phyloP scores from a whole-genome alignment of 2,888 invertebrate species.

The Chymomyza procnemis region DNA sequence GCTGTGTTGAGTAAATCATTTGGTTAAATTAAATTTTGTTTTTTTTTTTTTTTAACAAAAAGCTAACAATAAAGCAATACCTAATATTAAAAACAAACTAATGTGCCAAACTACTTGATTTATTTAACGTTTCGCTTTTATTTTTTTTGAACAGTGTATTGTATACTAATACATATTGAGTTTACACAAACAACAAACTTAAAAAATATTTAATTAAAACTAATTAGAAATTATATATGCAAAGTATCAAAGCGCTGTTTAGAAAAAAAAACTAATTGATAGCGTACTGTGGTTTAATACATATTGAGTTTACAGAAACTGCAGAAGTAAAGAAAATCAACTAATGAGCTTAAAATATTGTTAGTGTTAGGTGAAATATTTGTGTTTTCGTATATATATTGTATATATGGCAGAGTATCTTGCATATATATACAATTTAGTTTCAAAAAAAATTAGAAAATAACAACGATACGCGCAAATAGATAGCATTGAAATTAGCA shows the following conservation, averaged over 20 bases:
- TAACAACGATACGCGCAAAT: slow-evolving; percentile 59
- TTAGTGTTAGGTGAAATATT: slow-evolving; percentile 7
- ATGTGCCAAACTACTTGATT: slow-evolving; percentile 13
- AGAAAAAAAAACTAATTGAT: no score
- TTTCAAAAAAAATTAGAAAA: slow-evolving; percentile 44
- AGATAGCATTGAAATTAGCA: slow-evolving; percentile 71
- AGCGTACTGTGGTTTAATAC: no score
- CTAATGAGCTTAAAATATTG: slow-evolving; percentile 1
- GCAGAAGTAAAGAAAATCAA: no score
- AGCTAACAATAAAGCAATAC: neutral
- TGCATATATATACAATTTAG: slow-evolving; percentile 28
- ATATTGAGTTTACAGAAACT: no score
- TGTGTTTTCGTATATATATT: slow-evolving; percentile 15
- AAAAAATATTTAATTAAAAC: neutral
- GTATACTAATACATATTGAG: neutral
- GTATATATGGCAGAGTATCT: slow-evolving; percentile 20
- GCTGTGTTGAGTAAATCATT: slow-evolving; percentile 26
- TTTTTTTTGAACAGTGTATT: neutral
- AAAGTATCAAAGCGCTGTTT: no score
- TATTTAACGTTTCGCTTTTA: neutral
- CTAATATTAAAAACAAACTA: neutral
- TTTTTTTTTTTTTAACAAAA: no score
- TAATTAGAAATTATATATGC: no score
- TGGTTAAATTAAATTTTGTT: no score
- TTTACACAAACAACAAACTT: neutral